Percentiles rank a stretch among this genome's conserved stretches.
phyloP scores from a whole-genome alignment of 2,888 invertebrate species.

The Drosophila kanekoi region DNA sequence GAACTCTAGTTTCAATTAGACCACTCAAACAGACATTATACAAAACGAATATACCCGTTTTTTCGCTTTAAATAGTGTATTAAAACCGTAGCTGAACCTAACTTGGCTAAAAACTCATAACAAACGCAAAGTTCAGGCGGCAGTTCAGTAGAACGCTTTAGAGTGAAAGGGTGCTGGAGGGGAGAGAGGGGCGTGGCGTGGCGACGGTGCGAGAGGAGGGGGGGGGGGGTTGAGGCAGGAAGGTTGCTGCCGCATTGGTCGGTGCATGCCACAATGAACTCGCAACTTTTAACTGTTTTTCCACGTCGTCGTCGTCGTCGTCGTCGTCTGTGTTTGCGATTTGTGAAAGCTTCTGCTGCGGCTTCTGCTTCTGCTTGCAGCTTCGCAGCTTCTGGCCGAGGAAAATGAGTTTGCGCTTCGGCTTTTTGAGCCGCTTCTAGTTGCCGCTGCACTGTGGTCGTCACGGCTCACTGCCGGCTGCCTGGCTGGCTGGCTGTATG shows the following conservation, averaged over 20 bases:
- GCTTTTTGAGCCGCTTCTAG: constrained; percentile 48
- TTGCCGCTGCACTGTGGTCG: constrained; percentile 38
- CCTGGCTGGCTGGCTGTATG: constrained; percentile 15
- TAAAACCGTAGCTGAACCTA: constrained; percentile 8
- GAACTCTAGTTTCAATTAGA: not conserved
- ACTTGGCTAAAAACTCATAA: constrained; percentile 61
- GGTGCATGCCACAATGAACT: constrained; percentile 79
- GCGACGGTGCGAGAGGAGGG: too few relatives aligned
- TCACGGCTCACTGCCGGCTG: constrained; percentile 49
- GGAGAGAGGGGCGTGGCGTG: not conserved
- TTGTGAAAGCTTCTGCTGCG: constrained; percentile 75
- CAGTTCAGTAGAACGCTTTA: constrained; percentile 53
- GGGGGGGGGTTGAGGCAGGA: constrained; percentile 25
- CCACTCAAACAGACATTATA: not conserved
- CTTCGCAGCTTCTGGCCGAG: constrained; percentile 27
- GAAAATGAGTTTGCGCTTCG: constrained; percentile 64
- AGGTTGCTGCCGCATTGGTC: constrained; percentile 48
- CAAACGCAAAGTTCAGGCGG: constrained; percentile 69
- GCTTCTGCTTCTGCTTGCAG: constrained; percentile 9
- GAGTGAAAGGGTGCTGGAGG: not conserved
- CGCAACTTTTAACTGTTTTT: constrained; percentile 78
- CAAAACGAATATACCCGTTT: not conserved
- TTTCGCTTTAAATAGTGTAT: not conserved
- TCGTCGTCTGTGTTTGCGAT: constrained; percentile 66
- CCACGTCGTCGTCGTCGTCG: constrained; percentile 41